Percentiles rank a stretch among this genome's conserved stretches.
phyloP scores from a whole-genome alignment of 2,113 vertebrate genomes.

The Chascanopsetta lugubris region DNA sequence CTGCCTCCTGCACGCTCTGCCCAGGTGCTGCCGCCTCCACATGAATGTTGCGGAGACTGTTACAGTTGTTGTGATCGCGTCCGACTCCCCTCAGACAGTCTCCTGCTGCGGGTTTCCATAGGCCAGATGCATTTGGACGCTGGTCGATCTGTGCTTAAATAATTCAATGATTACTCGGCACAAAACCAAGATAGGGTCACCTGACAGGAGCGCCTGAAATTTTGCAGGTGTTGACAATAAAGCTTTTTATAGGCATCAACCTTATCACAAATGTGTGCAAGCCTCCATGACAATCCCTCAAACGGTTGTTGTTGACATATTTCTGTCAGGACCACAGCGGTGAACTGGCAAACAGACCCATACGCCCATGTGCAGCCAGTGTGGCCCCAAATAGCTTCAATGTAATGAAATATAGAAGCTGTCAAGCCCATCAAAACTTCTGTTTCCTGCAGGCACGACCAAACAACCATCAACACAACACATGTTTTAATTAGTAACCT shows the following conservation, averaged over 20 bases:
- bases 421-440: neutral
- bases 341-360: neutral
- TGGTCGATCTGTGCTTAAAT: too few species aligned
- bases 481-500: neutral
- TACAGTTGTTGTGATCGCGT: too few species aligned
- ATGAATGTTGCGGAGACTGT: too few species aligned
- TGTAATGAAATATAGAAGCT: neutral
- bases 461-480: neutral
- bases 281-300: neutral
- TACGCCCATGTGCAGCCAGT: neutral
- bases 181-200: too few species aligned
- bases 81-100: too few species aligned
- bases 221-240: neutral
- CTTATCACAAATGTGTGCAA: neutral
- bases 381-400: neutral
- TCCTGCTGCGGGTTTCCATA: too few species aligned
- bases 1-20: too few species aligned
- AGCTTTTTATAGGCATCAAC: neutral
- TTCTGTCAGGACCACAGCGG: neutral
- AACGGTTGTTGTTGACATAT: slow-evolving; percentile 1
- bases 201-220: too few species aligned
- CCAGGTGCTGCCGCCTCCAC: too few species aligned
- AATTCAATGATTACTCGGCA: too few species aligned
- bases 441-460: neutral
- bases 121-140: too few species aligned